These are phyloP conservation scores for Hipposideros armiger DNA, from an alignment of 2,113 vertebrate genomes.

Conservation along the genomic window DNA sequence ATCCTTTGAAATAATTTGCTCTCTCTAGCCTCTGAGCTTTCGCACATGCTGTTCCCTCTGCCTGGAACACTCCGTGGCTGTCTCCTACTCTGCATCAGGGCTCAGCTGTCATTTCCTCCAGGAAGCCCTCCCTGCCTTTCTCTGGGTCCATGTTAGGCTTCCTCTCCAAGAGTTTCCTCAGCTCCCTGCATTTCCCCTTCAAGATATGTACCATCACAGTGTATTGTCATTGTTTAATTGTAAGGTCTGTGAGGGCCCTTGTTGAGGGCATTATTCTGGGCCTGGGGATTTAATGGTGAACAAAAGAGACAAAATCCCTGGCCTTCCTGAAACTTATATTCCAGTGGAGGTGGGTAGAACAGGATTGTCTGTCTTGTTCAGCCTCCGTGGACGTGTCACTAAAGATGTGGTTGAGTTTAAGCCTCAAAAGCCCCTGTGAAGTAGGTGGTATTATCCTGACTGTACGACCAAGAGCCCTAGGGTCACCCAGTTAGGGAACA, in stretches of 20 bases:
- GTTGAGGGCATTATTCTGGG: neutral
- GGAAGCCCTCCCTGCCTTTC: neutral
- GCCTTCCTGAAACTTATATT: neutral
- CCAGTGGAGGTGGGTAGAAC: neutral
- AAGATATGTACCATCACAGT: neutral
- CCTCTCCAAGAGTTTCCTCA: neutral
- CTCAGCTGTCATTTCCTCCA: neutral
- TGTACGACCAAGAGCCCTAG: neutral
- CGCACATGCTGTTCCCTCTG: neutral
- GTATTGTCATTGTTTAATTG: neutral
- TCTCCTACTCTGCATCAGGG: neutral
- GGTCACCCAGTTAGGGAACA: neutral
- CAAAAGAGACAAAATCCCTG: neutral
- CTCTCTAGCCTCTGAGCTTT: neutral
- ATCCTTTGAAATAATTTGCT: neutral
- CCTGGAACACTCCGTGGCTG: neutral
- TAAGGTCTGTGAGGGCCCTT: neutral
- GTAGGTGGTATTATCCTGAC: neutral
- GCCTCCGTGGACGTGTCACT: neutral
- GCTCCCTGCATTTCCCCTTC: neutral
- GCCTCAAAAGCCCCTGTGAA: neutral
- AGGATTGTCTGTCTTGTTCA: neutral
- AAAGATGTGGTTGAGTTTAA: neutral
- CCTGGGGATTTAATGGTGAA: neutral
- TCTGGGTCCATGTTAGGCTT: neutral